Percentiles rank a stretch among this genome's conserved stretches.
Evolutionary conservation across 2,888 invertebrate species (phyloP).

Genomic region (Torymus aiolomorphi): DNA sequence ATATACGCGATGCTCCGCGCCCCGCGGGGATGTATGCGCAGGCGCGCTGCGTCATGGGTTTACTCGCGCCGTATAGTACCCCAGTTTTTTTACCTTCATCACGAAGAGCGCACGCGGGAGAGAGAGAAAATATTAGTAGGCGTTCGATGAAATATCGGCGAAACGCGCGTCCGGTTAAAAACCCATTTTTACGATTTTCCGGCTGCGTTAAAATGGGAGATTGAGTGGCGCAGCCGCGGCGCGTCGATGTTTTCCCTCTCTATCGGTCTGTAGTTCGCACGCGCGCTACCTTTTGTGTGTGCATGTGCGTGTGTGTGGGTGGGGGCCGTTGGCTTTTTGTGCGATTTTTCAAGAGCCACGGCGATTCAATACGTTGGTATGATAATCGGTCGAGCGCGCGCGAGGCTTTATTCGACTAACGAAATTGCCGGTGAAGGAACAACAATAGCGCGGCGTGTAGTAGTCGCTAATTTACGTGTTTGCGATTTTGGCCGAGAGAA

Average conservation of each 20-base stretch:
- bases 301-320: too few species aligned
- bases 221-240: constrained; percentile 17
- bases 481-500: background rate
- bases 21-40: too few species aligned
- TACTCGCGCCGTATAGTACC: too few species aligned
- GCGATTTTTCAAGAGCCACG: background rate
- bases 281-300: background rate
- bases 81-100: background rate
- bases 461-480: background rate
- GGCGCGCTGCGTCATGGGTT: too few species aligned
- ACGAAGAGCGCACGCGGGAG: background rate
- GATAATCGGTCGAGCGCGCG: background rate
- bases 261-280: constrained; percentile 2
- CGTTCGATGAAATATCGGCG: constrained; percentile 33
- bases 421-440: background rate
- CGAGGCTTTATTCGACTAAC: background rate
- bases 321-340: background rate
- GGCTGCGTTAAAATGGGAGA: constrained; percentile 40
- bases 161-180: constrained; percentile 23
- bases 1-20: too few species aligned
- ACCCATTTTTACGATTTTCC: constrained; percentile 49
- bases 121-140: constrained; percentile 38
- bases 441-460: background rate
- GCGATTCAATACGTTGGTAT: background rate
- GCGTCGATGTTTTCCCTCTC: background rate